phyloP scores from a whole-genome alignment of 2,797 vertebrate genomes.

The Bovichtus variegatus region DNA sequence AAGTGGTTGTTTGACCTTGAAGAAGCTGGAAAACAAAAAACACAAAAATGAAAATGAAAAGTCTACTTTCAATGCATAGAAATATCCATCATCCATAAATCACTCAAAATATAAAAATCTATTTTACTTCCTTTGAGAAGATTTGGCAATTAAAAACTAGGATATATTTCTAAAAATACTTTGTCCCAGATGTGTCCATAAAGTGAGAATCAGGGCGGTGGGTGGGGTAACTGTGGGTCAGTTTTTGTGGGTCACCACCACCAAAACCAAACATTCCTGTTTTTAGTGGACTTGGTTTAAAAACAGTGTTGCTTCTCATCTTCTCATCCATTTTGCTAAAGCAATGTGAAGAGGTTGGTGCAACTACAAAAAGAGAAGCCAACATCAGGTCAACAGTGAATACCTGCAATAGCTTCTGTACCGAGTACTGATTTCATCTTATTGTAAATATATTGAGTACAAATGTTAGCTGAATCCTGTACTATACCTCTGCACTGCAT shows the following conservation, averaged over 20 bases:
- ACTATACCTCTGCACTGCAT: not conserved
- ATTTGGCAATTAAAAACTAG: constrained; percentile 7
- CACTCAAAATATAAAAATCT: too few relatives aligned
- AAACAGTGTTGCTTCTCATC: not conserved
- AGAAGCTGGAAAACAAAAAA: not conserved
- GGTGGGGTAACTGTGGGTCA: not conserved
- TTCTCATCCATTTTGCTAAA: not conserved
- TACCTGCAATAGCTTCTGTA: not conserved
- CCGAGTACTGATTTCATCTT: not conserved
- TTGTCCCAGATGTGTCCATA: constrained; percentile 17
- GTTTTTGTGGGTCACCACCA: not conserved
- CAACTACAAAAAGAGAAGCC: not conserved
- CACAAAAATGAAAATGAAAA: not conserved
- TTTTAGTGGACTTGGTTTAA: not conserved
- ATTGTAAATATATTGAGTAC: not conserved
- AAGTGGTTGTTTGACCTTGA: not conserved
- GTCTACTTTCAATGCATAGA: not conserved
- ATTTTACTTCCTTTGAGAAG: not conserved
- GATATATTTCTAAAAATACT: not conserved
- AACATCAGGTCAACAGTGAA: not conserved
- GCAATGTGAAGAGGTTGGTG: not conserved
- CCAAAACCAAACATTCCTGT: not conserved
- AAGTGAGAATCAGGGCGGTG: not conserved
- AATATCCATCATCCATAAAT: too few relatives aligned
- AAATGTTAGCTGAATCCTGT: not conserved